phyloP scores from a whole-genome alignment of 2,888 invertebrate genomes.

The Taphrorychus bicolor region DNA sequence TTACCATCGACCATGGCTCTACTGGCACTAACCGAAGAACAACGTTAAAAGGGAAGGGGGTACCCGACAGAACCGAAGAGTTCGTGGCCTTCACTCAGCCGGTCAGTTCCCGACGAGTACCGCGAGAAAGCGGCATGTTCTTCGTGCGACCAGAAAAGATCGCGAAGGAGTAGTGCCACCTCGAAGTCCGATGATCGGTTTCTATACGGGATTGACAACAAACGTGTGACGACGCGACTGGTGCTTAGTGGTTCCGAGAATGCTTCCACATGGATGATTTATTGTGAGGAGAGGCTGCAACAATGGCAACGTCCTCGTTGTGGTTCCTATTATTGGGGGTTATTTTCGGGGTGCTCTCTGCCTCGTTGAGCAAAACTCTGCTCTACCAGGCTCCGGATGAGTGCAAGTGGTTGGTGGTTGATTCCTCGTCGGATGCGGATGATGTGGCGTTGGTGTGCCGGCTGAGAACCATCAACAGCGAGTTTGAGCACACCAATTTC shows the following conservation, averaged over 20 bases:
- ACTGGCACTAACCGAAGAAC: slow-evolving; percentile 50
- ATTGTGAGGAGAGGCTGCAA: not conserved
- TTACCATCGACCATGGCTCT: slow-evolving; percentile 26
- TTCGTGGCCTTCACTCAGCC: slow-evolving; percentile 58
- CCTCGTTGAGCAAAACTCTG: slow-evolving; percentile 67
- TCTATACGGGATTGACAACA: not conserved
- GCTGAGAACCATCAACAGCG: slow-evolving; percentile 79
- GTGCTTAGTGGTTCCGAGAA: not conserved
- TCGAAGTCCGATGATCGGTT: not conserved
- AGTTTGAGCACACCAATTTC: slow-evolving; percentile 82
- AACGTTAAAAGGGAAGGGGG: slow-evolving; percentile 51
- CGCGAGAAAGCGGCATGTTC: slow-evolving; percentile 30
- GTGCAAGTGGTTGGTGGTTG: slow-evolving; percentile 79
- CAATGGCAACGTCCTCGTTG: slow-evolving; percentile 56
- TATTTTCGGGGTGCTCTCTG: slow-evolving; percentile 67
- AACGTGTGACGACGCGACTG: not conserved
- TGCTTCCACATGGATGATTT: not conserved
- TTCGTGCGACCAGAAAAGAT: slow-evolving; percentile 8
- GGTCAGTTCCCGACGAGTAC: slow-evolving; percentile 63
- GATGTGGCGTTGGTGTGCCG: slow-evolving; percentile 77
- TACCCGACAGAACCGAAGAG: slow-evolving; percentile 53
- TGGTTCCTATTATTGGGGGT: slow-evolving; percentile 67
- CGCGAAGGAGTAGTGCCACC: slow-evolving; percentile 17
- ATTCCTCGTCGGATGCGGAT: slow-evolving; percentile 66
- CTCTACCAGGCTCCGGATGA: slow-evolving; percentile 83